Evolutionary conservation across 2,888 invertebrate species (phyloP).

Genomic region (Mesoligia furuncula): DNA sequence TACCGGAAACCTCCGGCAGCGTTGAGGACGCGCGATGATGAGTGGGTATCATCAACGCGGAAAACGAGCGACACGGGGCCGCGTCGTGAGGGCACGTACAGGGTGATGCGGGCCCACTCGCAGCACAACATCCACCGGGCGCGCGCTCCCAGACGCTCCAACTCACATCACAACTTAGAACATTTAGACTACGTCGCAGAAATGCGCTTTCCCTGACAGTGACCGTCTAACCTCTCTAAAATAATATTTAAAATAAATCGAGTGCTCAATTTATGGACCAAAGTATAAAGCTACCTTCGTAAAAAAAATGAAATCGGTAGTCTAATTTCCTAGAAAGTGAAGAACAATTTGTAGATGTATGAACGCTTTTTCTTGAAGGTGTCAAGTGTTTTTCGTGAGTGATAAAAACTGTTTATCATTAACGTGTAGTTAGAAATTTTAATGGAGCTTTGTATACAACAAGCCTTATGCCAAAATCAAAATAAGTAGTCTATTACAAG

Average conservation of each 20-base stretch:
- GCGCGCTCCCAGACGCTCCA: slow-evolving; percentile 89
- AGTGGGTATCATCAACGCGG: slow-evolving; percentile 77
- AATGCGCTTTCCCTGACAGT: slow-evolving; percentile 91
- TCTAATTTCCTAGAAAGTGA: slow-evolving; percentile 66
- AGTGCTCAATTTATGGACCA: slow-evolving; percentile 90
- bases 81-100: slow-evolving; percentile 86
- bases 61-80: slow-evolving; percentile 85
- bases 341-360: slow-evolving; percentile 53
- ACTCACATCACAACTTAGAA: slow-evolving; percentile 92
- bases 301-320: slow-evolving; percentile 62
- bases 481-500: slow-evolving; percentile 26
- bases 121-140: slow-evolving; percentile 92
- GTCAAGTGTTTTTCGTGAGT: slow-evolving; percentile 51
- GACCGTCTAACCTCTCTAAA: slow-evolving; percentile 72
- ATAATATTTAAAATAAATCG: slow-evolving; percentile 74
- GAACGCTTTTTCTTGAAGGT: slow-evolving; percentile 54
- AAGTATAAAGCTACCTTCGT: slow-evolving; percentile 81
- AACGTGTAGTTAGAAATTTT: slow-evolving; percentile 44
- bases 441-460: slow-evolving; percentile 52
- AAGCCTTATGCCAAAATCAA: slow-evolving; percentile 68
- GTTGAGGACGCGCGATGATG: slow-evolving; percentile 79
- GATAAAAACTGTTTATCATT: slow-evolving; percentile 48
- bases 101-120: slow-evolving; percentile 90
- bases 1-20: slow-evolving; percentile 78
- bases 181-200: slow-evolving; percentile 92